Conservation (phyloP, 2,888 invertebrate species). For the Diabrotica balteata region DNA sequence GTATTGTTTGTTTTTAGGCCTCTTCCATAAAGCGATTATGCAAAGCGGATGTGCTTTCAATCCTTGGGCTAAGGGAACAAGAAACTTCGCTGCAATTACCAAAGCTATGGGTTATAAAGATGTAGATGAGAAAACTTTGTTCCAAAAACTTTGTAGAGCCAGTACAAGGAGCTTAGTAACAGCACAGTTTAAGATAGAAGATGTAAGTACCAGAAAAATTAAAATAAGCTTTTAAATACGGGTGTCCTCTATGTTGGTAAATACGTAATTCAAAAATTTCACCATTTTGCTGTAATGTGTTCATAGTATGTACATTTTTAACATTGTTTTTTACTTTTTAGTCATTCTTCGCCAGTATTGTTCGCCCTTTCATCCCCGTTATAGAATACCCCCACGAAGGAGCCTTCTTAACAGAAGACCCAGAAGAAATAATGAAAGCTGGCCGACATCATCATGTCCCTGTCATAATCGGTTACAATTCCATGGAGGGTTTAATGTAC, state of each 20-base stretch:
- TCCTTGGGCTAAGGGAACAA: constrained; percentile 48
- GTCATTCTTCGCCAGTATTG: constrained; percentile 39
- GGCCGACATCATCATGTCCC: constrained; percentile 56
- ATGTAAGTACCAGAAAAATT: constrained; percentile 40
- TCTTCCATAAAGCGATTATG: constrained; percentile 53
- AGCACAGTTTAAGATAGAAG: constrained; percentile 42
- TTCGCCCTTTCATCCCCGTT: constrained; percentile 48
- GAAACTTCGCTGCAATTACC: constrained; percentile 43
- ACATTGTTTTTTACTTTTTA: constrained; percentile 29
- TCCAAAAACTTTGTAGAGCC: constrained; percentile 45
- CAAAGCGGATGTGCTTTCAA: constrained; percentile 52
- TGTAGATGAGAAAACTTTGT: constrained; percentile 47
- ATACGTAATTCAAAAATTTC: too few species aligned
- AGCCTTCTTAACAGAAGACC: constrained; percentile 52
- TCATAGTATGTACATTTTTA: too few species aligned
- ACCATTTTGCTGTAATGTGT: too few species aligned
- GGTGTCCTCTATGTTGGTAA: too few species aligned
- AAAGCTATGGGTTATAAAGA: constrained; percentile 47
- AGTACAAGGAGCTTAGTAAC: constrained; percentile 43
- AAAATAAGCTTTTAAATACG: too few species aligned
- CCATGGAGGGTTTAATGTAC: constrained; percentile 54
- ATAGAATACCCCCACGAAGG: constrained; percentile 45
- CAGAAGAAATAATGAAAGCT: constrained; percentile 49
- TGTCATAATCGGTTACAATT: constrained; percentile 55
- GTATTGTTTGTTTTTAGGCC: constrained; percentile 37